phyloP scores from a whole-genome alignment of 2,113 vertebrate genomes.

The Synchiropus splendidus region DNA sequence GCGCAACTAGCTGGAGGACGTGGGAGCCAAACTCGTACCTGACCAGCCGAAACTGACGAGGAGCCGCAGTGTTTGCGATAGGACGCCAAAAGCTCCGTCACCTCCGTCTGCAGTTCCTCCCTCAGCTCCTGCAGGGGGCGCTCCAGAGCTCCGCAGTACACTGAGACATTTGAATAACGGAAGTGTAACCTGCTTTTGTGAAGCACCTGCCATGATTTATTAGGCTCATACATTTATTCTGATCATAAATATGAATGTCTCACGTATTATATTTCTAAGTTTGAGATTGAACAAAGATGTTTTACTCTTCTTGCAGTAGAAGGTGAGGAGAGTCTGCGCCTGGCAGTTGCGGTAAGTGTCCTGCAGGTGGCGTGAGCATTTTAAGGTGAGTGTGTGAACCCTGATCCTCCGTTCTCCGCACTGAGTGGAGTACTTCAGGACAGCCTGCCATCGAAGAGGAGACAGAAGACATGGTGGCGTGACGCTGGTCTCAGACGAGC shows the following conservation, averaged over 20 bases:
- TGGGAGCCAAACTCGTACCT: conserved; percentile 49
- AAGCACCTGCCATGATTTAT: too few species aligned
- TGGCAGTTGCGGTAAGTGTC: conserved; percentile 66
- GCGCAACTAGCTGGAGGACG: conserved; percentile 54
- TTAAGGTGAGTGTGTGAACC: conserved; percentile 60
- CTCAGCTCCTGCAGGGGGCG: conserved; percentile 63
- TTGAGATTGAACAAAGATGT: neutral
- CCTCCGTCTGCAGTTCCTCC: conserved; percentile 62
- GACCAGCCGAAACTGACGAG: conserved; percentile 55
- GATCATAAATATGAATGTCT: too few species aligned
- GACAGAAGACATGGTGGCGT: neutral
- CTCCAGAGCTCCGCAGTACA: conserved; percentile 59
- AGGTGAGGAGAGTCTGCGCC: conserved; percentile 65
- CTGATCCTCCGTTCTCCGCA: conserved; percentile 52
- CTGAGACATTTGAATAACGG: conserved; percentile 26
- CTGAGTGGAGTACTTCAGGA: conserved; percentile 52
- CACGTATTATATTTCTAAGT: too few species aligned
- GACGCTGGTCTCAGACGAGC: neutral
- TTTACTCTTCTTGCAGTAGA: conserved; percentile 71
- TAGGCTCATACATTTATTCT: too few species aligned
- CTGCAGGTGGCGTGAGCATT: conserved; percentile 58
- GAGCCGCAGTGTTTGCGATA: conserved; percentile 69
- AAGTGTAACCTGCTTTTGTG: too few species aligned
- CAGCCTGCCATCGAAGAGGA: conserved; percentile 42
- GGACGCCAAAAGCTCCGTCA: conserved; percentile 56